Evolutionary conservation across 1,140 invertebrate species (phyloP), one percentile per base, ranked within the genome.

Genomic region (Sinonovacula constricta): DNA sequence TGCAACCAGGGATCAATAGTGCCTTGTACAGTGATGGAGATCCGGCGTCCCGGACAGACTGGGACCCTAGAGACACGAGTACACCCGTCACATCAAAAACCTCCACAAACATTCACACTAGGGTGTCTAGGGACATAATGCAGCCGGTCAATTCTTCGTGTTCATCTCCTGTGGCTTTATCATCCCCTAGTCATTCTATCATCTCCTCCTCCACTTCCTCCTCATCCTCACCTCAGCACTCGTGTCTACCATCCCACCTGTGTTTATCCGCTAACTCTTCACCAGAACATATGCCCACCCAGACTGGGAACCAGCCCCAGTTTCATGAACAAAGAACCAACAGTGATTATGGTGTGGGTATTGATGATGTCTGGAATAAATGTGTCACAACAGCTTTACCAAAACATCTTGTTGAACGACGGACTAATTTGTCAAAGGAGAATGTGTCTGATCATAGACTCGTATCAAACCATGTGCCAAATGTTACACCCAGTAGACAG

Each of bases 81-180:
- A 85, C 83, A 39, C 85, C 84, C 33, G 63, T 76, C 22, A 63
- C 57, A 63, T 63, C 72, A 66, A 76, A 76, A 33, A 67, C 72
- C 75, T 86, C 49, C 80, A 88, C 49, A 81, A 81, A 33, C 76
- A 86, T 65, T 76, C 83, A 68, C 71, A 80, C 18, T 66, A 59
- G 26, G 54, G 28, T 67, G 80, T 77, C 54, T 80, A 77, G 72
- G 67, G 63, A 36, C 53, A 65, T 12, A 80, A 76, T 67, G 69
- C 84, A 57, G 4, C 68, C 79, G 15, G 88, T 90, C 34, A 85
- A 63, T 45, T 57, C 74, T 45, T 54, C 67, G 54, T 60, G 71
- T 15, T 72, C 67, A 60, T 76, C 68, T 22, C 69, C 54, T 7
- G 26, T 57, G 18, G 22, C 33, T 51, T 57, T 45, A 66, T 34